These are phyloP conservation scores for Sesia apiformis DNA, from an alignment of 2,888 invertebrate species.

Conservation along the genomic window DNA sequence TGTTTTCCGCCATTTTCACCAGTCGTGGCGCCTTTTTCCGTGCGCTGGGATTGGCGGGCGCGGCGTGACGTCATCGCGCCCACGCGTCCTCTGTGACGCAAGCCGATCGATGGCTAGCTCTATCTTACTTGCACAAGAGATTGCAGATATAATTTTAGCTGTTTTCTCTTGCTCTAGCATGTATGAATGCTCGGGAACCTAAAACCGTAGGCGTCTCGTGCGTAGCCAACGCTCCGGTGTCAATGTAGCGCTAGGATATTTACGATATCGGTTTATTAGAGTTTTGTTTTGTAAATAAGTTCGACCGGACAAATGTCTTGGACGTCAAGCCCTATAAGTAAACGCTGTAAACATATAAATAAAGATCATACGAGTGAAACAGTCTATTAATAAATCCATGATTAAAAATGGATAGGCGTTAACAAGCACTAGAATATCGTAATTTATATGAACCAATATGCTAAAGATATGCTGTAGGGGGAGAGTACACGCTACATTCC, in stretches of 20 bases:
- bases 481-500: too few species aligned
- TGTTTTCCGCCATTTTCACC: constrained; percentile 33
- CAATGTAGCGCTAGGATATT: constrained; percentile 32
- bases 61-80: constrained; percentile 68
- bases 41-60: constrained; percentile 41
- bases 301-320: constrained; percentile 2
- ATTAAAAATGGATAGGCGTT: neutral
- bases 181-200: constrained; percentile 58
- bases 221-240: constrained; percentile 35
- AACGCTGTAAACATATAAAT: neutral
- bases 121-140: constrained; percentile 25
- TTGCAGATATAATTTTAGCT: constrained; percentile 4
- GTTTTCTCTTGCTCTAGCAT: constrained; percentile 34
- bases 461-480: too few species aligned
- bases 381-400: neutral
- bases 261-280: constrained; percentile 39
- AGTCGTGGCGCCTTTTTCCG: constrained; percentile 58
- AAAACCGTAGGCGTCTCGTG: constrained; percentile 63
- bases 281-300: constrained; percentile 49
- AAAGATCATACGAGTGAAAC: neutral
- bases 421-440: neutral
- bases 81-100: constrained; percentile 68
- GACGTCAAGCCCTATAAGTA: neutral
- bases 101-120: constrained; percentile 55
- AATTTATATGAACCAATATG: too few species aligned